Evolutionary conservation across 1,140 invertebrate genomes (phyloP).

Genomic region (Apis laboriosa): DNA sequence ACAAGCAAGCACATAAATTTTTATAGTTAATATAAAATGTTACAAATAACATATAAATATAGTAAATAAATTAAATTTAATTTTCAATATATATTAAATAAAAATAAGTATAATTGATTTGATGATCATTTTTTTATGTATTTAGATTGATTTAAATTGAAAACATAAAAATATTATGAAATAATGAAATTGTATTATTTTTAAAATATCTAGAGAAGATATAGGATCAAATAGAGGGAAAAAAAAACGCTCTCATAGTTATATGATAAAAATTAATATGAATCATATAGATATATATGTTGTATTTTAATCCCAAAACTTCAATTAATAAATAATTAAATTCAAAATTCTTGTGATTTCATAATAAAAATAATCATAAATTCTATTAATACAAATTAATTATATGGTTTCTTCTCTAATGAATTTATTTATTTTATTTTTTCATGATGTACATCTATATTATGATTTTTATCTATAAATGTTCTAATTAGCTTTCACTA

Average conservation of each 20-base stretch:
- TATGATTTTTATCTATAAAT: not conserved
- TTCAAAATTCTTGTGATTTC: slow-evolving; percentile 25
- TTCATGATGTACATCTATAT: too few species aligned
- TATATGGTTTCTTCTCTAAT: not conserved
- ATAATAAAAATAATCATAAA: slow-evolving; percentile 20
- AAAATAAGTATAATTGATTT: not conserved
- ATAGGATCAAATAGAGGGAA: slow-evolving; percentile 61
- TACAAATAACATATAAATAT: not conserved
- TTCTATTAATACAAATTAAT: not conserved
- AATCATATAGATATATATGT: slow-evolving; percentile 39
- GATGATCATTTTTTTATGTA: not conserved
- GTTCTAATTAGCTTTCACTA: not conserved
- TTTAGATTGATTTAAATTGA: not conserved
- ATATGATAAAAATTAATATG: slow-evolving; percentile 51
- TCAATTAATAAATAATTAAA: slow-evolving; percentile 49
- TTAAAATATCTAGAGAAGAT: slow-evolving; percentile 2
- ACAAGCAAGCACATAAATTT: not conserved
- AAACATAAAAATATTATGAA: not conserved
- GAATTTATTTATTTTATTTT: too few species aligned
- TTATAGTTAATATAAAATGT: not conserved
- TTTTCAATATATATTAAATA: not conserved
- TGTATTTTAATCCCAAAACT: slow-evolving; percentile 65
- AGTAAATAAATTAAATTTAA: not conserved
- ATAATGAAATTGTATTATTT: not conserved
- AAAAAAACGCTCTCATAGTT: slow-evolving; percentile 69